A percentile compares a stretch with the other conserved stretches of the same genome.
Evolutionary conservation across 2,888 invertebrate species (phyloP).

Genomic region (Helleia helle): DNA sequence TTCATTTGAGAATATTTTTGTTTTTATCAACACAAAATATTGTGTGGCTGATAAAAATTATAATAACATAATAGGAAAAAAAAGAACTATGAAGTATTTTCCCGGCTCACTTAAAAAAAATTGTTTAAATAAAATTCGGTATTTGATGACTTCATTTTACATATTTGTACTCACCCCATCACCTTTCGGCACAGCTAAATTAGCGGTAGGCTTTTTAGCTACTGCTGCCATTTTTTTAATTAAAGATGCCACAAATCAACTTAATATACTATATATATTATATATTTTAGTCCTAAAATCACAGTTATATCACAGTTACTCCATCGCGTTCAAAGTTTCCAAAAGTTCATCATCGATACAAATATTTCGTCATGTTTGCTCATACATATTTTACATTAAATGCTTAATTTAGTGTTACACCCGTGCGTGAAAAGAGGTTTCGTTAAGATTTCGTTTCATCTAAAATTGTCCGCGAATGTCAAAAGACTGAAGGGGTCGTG

Average conservation of each 20-base stretch:
- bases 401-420: conserved; percentile 40
- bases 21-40: too few relatives aligned
- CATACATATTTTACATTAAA: conserved; percentile 29
- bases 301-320: conserved; percentile 38
- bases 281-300: conserved; percentile 21
- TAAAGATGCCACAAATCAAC: conserved; percentile 55
- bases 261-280: too few relatives aligned
- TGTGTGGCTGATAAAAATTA: too few relatives aligned
- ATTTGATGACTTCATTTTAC: conserved; percentile 13
- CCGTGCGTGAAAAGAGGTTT: conserved; percentile 46
- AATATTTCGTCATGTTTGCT: conserved; percentile 17
- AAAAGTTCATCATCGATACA: conserved; percentile 13
- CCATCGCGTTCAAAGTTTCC: conserved; percentile 11
- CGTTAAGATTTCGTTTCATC: conserved; percentile 61
- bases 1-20: too few relatives aligned
- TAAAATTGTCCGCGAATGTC: conserved; percentile 71
- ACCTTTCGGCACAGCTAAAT: conserved; percentile 29
- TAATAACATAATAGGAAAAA: too few relatives aligned
- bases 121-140: not conserved
- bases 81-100: too few relatives aligned
- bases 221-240: conserved; percentile 54
- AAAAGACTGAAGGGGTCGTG: conserved; percentile 67
- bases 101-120: too few relatives aligned
- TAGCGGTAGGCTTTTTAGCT: conserved; percentile 41
- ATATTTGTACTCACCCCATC: conserved; percentile 47